Percentiles rank a stretch among this genome's conserved stretches.
These are phyloP conservation scores for Digitonthophagus gazella DNA, from an alignment of 2,888 invertebrate genomes.

Conservation along the genomic window DNA sequence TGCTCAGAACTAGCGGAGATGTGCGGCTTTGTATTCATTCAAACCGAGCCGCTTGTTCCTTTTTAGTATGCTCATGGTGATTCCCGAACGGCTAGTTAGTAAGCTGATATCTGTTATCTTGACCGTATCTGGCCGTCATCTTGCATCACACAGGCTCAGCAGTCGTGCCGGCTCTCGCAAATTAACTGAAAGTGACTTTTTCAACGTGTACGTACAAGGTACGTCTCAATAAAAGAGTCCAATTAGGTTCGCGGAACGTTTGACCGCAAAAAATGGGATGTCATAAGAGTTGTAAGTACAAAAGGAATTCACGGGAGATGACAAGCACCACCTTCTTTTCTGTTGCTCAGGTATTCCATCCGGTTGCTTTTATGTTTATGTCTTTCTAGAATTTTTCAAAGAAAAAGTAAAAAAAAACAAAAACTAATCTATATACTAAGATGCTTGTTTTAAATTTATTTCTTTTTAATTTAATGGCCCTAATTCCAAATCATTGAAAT, in stretches of 20 bases:
- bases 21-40: not conserved
- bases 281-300: constrained; percentile 14
- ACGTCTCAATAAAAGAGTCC: constrained; percentile 16
- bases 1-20: not conserved
- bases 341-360: too few species aligned
- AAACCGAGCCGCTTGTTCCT: not conserved
- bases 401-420: too few species aligned
- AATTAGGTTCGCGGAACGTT: constrained; percentile 11
- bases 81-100: constrained; percentile 22
- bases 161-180: constrained; percentile 7
- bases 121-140: constrained; percentile 31
- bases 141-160: constrained; percentile 32
- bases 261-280: constrained; percentile 15
- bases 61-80: constrained; percentile 13
- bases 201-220: constrained; percentile 2
- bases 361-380: too few species aligned
- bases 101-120: constrained; percentile 33
- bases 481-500: too few species aligned
- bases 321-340: too few species aligned
- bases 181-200: constrained; percentile 14
- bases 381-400: too few species aligned
- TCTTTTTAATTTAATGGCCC: too few species aligned
- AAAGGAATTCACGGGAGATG: constrained; percentile 13
- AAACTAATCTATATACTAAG: too few species aligned
- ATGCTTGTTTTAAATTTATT: too few species aligned